Base-by-base conservation (phyloP, 1,140 invertebrate species). In the Aleiodes sp. region DNA sequence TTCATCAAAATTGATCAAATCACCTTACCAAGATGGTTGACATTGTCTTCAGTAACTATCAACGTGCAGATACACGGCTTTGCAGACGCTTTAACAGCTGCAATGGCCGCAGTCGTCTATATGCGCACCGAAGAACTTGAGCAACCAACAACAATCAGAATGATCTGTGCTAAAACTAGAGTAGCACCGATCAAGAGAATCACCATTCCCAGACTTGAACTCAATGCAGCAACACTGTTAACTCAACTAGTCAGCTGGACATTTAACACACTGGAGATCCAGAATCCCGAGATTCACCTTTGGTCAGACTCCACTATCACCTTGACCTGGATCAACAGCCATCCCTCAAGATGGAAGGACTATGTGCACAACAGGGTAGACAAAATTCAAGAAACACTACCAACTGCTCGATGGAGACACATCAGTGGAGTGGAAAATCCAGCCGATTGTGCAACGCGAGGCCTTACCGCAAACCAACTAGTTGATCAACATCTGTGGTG, bases 111-210 rank as follows among this genome's bases (percentile, higher is more conserved):
- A 52, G 66, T 67, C 52, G 73, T 31, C 35, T 71, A 33, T 52
- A n/a, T 37, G 19, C 65, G 2, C 37, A 68, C 28, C n/a, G 61
- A 19, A 21, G 66, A 1, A 19, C 61, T 43, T 16, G 14, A 26
- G 6, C 19, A 21, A 24, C 41, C 41, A n/a, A 56, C 10, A 39
- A n/a, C 12, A 46, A 72, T 35, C 65, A 73, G 0, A 0, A 63
- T 70, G 6, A n/a, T 82, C 2, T 63, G 73, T 31, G 73, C 78
- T 3, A 80, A 82, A 60, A 46, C 57, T 9, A 63, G 75, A 56
- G 75, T 84, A 0, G 75, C 80, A 19, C 82, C 82, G 8, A 19
- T 80, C 1, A 80, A 80, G 70, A 64, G 41, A 14, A 43, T 78
- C 0, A 73, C 80, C 0, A 65, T 76, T 9, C 73, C 76, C 1